phyloP scores from a whole-genome alignment of 2,113 vertebrate genomes.

The Butorides virescens region DNA sequence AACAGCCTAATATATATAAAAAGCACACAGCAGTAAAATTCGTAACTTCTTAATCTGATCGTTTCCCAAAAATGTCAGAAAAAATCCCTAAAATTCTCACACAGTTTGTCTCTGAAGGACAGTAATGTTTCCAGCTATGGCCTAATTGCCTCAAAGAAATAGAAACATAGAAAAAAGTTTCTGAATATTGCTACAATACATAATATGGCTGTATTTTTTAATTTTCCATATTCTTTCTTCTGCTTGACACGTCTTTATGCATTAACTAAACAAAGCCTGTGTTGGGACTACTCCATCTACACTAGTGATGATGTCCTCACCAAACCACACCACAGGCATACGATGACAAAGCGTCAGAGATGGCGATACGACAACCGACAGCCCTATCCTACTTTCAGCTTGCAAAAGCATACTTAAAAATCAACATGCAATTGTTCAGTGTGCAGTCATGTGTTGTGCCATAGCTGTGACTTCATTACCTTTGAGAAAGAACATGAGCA shows the following conservation, averaged over 20 bases:
- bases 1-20: neutral
- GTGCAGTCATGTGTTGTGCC: neutral
- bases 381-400: neutral
- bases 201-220: neutral
- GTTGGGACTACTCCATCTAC: neutral
- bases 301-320: neutral
- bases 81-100: neutral
- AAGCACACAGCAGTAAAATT: neutral
- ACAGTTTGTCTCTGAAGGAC: neutral
- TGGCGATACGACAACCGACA: neutral
- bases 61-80: neutral
- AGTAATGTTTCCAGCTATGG: neutral
- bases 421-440: neutral
- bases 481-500: neutral
- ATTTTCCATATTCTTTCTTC: neutral
- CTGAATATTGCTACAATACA: neutral
- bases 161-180: neutral
- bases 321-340: neutral
- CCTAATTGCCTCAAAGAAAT: neutral
- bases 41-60: neutral
- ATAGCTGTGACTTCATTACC: neutral
- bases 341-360: neutral
- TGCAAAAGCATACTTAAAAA: neutral
- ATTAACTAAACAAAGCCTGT: neutral
- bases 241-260: neutral